Base-by-base conservation (phyloP, 1,140 invertebrate genomes). In the Diploscapter pachys region DNA sequence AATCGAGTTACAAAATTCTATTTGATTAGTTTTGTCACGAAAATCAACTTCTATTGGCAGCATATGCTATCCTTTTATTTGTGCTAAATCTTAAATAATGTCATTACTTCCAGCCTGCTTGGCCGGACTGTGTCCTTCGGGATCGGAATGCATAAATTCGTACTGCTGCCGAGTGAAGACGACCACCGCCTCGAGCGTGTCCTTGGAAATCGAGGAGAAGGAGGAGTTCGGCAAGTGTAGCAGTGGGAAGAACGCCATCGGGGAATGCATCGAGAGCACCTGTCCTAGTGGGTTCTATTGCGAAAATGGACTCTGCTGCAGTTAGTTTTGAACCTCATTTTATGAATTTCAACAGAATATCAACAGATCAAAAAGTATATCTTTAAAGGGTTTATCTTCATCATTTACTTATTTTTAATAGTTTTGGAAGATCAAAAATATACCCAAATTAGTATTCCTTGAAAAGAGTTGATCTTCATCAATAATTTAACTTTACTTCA, bases 261-360 rank as follows among this genome's bases (percentile, higher is more conserved):
- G 78, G 74, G 78, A 79, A 59, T 79, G 78, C 49, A 73, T 79
- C 52, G 53, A 61, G 3, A 72, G 69, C 13, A 64, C 66, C 56
- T 79, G 78, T 54, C 78, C 78, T 2, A 53, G 70, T n/a, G 78
- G 75, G n/a, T 79, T 61, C 51, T 52, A 55, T 3, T 79, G 78
- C 55, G 66, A 73, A 53, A 68, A 66, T 55, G 78, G 75, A 69
- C 59, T 78, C 54, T 79, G 78, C 54, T 79, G 78, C 63, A 67
- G 71, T 70, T 48, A 73, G 67, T 57, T 56, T 31, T 31, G 31
- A 31, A 1, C 31, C 1, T 31, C 52, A 59, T 59, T 59, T 59
- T 59, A 68, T 31, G 63, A 8, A 13, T 31, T 31, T 31, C 2
- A 65, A 8, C 5, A 49, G 5, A 31, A 64, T 31, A 31, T 31